phyloP scores from a whole-genome alignment of 2,888 invertebrate genomes.

The Melanchra persicariae region DNA sequence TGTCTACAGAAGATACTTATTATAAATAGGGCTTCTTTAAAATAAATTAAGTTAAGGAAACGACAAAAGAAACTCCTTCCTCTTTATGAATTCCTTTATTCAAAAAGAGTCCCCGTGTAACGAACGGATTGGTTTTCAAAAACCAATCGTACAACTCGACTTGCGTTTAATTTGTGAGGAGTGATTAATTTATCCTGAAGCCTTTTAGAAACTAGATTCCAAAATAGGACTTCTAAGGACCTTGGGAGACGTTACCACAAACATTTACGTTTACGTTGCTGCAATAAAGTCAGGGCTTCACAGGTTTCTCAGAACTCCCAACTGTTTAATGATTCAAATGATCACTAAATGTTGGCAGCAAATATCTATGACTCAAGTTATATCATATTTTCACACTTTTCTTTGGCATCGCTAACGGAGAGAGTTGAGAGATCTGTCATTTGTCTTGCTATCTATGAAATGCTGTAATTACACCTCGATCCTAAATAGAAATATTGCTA shows the following conservation, averaged over 20 bases:
- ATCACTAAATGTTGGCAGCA: constrained; percentile 43
- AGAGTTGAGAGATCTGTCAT: constrained; percentile 31
- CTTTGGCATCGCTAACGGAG: constrained; percentile 42
- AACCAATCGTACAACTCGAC: no score
- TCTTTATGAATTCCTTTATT: background rate
- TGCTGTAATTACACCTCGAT: constrained; percentile 29
- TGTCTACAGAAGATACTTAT: constrained; percentile 27
- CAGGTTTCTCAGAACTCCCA: constrained; percentile 20
- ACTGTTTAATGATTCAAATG: constrained; percentile 47
- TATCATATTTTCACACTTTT: constrained; percentile 54
- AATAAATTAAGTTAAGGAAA: background rate
- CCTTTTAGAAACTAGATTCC: background rate
- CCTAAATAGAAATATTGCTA: constrained; percentile 9
- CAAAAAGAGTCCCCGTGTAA: background rate
- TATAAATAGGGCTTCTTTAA: constrained; percentile 7
- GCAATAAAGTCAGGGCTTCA: constrained; percentile 29
- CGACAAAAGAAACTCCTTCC: background rate
- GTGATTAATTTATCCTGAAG: background rate
- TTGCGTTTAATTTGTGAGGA: background rate
- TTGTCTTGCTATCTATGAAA: constrained; percentile 33
- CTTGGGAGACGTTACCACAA: constrained; percentile 27
- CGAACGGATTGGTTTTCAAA: no score
- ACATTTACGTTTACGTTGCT: constrained; percentile 16
- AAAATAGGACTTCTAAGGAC: background rate
- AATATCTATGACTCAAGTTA: constrained; percentile 42